Evolutionary conservation across 2,888 invertebrate species (phyloP), one percentile per base, ranked within the genome.

Genomic region (Cyrtodaria siliqua): DNA sequence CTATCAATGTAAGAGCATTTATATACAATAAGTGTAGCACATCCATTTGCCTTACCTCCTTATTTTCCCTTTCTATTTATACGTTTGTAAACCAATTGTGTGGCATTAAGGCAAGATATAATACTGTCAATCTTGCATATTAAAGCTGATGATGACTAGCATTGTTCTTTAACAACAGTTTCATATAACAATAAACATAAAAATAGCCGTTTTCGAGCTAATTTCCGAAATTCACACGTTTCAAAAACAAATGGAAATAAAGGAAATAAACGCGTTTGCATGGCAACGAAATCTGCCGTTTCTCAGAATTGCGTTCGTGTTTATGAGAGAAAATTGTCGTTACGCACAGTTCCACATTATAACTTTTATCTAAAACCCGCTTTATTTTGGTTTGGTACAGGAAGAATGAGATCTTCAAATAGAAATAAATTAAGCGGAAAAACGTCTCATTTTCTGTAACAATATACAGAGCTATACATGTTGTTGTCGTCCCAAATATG

Each of bases 401-500:
- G 66, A 9, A 76, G 38, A 20, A 56, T 20, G 12, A 73, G 44
- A 6, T 53, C 49, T 26, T 82, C 70, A 75, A 79, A 84, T 26
- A 63, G 52, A 29, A 63, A 49, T 4, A 40, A 20, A 20, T 33
- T 49, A 24, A 82, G 42, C 9, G 84, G 84, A 67, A 79, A 84
- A 24, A 84, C 67, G 20, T 79, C 78, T 18, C 14, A 16, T 42
- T 80, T 84, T 14, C 24, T 16, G 55, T 60, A 84, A 9, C 64
- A 33, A 61, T 76, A 84, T 1, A 62, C 53, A 2, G 29, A 61
- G n/a, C 40, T 64, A 29, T 83, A 83, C 47, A 70, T 64, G 42
- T 67, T 52, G 14, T 40, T 69, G 20, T 61, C 47, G 53, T 84
- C 84, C 78, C 79, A 82, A 2, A 82, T 67, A 57, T 84, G 82